phyloP scores from a whole-genome alignment of 2,888 invertebrate genomes.

The Auanema freiburgensis region DNA sequence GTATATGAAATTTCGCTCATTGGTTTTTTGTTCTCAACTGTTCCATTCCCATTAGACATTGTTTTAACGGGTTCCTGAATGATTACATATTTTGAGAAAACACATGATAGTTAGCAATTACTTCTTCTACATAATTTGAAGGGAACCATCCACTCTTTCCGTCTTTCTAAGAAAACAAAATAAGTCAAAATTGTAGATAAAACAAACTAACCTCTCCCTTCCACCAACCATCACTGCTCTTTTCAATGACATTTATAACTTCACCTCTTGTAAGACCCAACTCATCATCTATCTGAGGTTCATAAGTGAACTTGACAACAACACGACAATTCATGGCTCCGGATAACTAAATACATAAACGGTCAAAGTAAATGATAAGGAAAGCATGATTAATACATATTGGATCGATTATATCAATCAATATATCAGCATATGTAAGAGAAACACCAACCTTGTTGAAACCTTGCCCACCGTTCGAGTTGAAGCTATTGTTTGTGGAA shows the following conservation, averaged over 20 bases:
- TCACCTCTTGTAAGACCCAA: slow-evolving; percentile 91
- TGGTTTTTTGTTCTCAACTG: no score
- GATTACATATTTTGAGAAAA: no score
- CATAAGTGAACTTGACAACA: slow-evolving; percentile 83
- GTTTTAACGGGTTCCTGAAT: no score
- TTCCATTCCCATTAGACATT: no score
- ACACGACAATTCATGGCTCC: slow-evolving; percentile 67
- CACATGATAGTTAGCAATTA: slow-evolving; percentile 14
- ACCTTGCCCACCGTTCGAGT: not conserved
- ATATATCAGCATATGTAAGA: no score
- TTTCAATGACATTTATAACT: slow-evolving; percentile 89
- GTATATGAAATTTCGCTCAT: no score
- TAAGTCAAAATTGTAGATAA: not conserved
- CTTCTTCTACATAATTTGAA: slow-evolving; percentile 83
- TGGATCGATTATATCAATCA: no score
- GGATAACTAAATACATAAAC: no score
- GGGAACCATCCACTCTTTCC: slow-evolving; percentile 87
- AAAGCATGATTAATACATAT: no score
- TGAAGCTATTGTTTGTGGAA: slow-evolving; percentile 5
- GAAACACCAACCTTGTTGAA: no score
- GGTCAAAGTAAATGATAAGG: no score
- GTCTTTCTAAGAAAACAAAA: slow-evolving; percentile 67
- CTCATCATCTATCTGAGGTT: slow-evolving; percentile 92
- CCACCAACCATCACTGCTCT: slow-evolving; percentile 99
- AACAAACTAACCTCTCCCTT: slow-evolving; percentile 72